A percentile compares a stretch with the other conserved stretches of the same genome.
Conservation (phyloP, 1,140 invertebrate genomes). For the Leptonema lineaticorne region DNA sequence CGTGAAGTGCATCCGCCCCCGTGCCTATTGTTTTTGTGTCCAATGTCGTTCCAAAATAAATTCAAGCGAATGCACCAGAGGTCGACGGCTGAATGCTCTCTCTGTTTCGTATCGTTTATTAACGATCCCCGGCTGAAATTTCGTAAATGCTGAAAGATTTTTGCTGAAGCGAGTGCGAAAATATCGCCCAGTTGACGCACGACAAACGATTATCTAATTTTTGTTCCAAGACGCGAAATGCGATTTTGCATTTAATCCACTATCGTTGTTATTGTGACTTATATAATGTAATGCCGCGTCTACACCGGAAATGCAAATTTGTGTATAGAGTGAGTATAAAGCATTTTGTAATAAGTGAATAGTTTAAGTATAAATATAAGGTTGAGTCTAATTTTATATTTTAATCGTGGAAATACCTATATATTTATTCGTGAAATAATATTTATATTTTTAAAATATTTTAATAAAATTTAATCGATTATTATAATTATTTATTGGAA, state of each 20-base stretch:
- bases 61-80: conserved; percentile 19
- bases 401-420: too few relatives aligned
- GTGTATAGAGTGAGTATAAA: too few relatives aligned
- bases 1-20: conserved; percentile 1
- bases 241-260: too few relatives aligned
- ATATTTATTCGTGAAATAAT: too few relatives aligned
- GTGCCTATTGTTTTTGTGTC: conserved; percentile 19
- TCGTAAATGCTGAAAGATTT: conserved; percentile 3
- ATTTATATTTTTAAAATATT: too few relatives aligned
- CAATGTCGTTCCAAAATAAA: conserved; percentile 22
- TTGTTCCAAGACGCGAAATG: too few relatives aligned
- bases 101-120: neutral
- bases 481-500: too few relatives aligned
- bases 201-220: neutral
- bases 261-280: neutral
- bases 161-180: neutral
- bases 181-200: conserved; percentile 2
- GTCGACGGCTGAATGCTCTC: conserved; percentile 5
- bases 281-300: neutral
- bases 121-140: neutral
- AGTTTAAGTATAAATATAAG: too few relatives aligned
- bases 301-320: neutral
- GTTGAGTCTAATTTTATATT: too few relatives aligned
- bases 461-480: too few relatives aligned
- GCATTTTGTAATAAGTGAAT: too few relatives aligned